Evolutionary conservation across 2,888 invertebrate genomes (phyloP), one percentile per base, ranked within the genome.

Genomic region (Helicoverpa assulta): DNA sequence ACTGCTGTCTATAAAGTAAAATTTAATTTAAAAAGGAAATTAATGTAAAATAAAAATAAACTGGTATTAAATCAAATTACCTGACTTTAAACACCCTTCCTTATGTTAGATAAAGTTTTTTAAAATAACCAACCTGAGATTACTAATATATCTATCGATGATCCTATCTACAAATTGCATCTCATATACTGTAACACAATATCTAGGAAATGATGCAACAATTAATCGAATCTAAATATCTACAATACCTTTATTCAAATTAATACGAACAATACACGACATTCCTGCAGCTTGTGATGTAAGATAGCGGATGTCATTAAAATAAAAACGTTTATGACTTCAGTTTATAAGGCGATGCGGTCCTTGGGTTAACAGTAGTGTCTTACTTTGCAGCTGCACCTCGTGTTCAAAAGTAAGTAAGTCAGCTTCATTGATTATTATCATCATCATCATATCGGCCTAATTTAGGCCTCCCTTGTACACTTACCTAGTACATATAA

Each of bases 281-380:
- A 73, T 79, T 61, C 55, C 71, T 67, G 60, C 69, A 16, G 70
- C 67, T 53, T 10, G 73, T 76, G 66, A 67, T 62, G 61, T 29
- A 71, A 74, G 14, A 52, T 63, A 21, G 55, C 79, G 81, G 81
- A 81, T 67, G 82, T 67, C 63, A 80, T 81, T 81, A 80, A 64
- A 70, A 77, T 77, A 80, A 77, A 73, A 73, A 76, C 67, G 50
- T 74, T 74, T 56, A 77, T 40, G 66, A 37, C 50, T 59, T 43
- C 53, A 59, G 26, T 70, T 82, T 81, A 81, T 80, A 81, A 74
- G 61, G 61, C 67, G 47, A 33, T 47, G 56, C 21, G 18, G 5
- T 64, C 16, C 50, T 5, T 53, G 59, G 19, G 19, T 50, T 7
- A 2, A 16, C 68, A 73, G 66, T 79, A 8, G 21, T 53, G 33